Evolutionary conservation across 2,888 invertebrate species (phyloP).

Genomic region (Carpatolechia fugitivella): DNA sequence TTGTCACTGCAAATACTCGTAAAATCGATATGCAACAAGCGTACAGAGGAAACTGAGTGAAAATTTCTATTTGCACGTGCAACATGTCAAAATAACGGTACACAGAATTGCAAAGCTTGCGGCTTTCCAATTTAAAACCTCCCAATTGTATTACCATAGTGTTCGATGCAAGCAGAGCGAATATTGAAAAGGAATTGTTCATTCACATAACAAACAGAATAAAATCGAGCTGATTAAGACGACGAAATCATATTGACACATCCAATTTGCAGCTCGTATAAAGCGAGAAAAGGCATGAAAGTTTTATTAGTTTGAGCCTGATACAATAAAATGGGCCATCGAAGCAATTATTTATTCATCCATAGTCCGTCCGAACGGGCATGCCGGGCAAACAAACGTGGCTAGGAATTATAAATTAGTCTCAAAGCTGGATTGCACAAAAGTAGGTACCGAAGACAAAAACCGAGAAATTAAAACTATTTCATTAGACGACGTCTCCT

Average conservation of each 20-base stretch:
- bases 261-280: neutral
- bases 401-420: too few species aligned
- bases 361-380: neutral
- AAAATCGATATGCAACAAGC: conserved; percentile 2
- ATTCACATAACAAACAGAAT: too few species aligned
- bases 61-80: neutral
- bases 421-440: too few species aligned
- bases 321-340: neutral
- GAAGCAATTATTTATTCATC: neutral
- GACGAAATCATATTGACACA: neutral
- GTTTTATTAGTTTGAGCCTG: neutral
- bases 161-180: too few species aligned
- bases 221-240: too few species aligned
- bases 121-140: neutral
- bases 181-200: too few species aligned
- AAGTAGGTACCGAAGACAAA: too few species aligned
- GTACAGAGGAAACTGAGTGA: neutral
- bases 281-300: neutral
- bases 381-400: too few species aligned
- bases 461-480: too few species aligned
- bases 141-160: neutral
- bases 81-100: neutral
- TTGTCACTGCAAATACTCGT: neutral
- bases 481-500: neutral
- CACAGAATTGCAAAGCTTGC: neutral